phyloP scores from a whole-genome alignment of 2,797 vertebrate genomes.

The Crocodylus rhombifer region DNA sequence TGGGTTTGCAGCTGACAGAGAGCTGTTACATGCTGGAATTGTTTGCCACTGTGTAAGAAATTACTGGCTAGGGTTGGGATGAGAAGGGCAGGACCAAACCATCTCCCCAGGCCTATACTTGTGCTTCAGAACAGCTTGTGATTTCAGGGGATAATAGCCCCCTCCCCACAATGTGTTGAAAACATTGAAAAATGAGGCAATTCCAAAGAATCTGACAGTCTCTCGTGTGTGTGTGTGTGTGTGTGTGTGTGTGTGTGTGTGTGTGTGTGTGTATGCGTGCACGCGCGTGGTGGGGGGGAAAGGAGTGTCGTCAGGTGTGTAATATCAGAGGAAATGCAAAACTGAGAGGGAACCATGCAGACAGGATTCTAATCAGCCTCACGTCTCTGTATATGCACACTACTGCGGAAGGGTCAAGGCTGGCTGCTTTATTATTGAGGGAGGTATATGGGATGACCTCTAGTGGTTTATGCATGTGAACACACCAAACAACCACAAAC shows the following conservation, averaged over 20 bases:
- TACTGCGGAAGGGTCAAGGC: too few relatives aligned
- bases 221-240: too few relatives aligned
- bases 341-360: accelerated
- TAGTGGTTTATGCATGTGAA: not conserved
- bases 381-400: not conserved
- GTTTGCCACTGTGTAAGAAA: not conserved
- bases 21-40: not conserved
- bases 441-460: accelerated
- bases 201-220: too few relatives aligned
- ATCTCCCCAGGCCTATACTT: not conserved
- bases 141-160: too few relatives aligned
- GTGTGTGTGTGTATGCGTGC: too few relatives aligned
- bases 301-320: too few relatives aligned
- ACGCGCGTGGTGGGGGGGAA: too few relatives aligned
- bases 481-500: not conserved
- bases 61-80: not conserved
- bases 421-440: accelerated
- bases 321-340: not conserved
- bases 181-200: too few relatives aligned
- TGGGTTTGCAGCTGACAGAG: not conserved
- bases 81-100: not conserved
- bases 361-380: accelerated
- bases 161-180: too few relatives aligned
- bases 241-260: too few relatives aligned
- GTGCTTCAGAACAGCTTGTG: not conserved